phyloP scores from a whole-genome alignment of 2,888 invertebrate species.

The Desoria tigrina region DNA sequence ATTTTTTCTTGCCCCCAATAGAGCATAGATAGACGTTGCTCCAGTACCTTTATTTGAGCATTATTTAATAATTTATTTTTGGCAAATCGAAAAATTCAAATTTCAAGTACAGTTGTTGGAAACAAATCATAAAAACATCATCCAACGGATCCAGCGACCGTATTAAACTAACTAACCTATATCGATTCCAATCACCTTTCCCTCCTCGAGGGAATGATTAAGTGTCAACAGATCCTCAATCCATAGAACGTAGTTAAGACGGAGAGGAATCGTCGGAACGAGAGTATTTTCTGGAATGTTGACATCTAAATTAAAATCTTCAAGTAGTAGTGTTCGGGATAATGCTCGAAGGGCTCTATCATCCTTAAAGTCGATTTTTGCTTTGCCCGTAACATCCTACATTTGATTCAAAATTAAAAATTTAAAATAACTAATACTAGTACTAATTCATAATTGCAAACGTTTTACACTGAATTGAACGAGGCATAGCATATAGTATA shows the following conservation, averaged over 20 bases:
- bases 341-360: constrained; percentile 73
- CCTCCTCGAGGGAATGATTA: constrained; percentile 18
- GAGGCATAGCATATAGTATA: too few species aligned
- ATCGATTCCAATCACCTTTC: constrained; percentile 69
- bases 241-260: constrained; percentile 94
- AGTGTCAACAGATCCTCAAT: constrained; percentile 71
- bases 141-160: too few species aligned
- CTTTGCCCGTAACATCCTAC: constrained; percentile 74
- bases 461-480: neutral
- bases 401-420: constrained; percentile 43
- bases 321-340: constrained; percentile 76
- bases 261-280: constrained; percentile 87
- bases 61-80: neutral
- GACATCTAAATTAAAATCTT: constrained; percentile 81
- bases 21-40: constrained; percentile 87
- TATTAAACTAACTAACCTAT: constrained; percentile 74
- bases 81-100: neutral
- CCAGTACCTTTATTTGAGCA: constrained; percentile 74
- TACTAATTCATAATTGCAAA: constrained; percentile 6
- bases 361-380: constrained; percentile 80
- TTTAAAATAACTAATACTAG: neutral
- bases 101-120: neutral
- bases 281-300: constrained; percentile 77
- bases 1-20: constrained; percentile 77
- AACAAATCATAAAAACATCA: neutral